phyloP scores from a whole-genome alignment of 2,113 vertebrate genomes.

The Apteryx mantelli region DNA sequence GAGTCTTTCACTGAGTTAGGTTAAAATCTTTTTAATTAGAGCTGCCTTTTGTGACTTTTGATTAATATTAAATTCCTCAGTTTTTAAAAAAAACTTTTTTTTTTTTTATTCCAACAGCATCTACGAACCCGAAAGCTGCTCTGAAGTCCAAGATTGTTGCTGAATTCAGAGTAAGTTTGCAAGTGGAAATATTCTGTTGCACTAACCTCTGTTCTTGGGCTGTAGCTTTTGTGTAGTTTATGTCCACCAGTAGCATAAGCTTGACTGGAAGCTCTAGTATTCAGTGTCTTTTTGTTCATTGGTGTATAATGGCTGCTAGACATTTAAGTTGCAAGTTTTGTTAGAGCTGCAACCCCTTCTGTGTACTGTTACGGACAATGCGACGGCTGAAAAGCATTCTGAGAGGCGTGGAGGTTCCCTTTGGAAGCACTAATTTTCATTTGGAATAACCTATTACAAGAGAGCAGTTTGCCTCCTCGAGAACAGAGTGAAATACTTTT shows the following conservation, averaged over 20 bases:
- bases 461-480: background rate
- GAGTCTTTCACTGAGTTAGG: fast-evolving
- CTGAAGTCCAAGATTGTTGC: constrained; percentile 97
- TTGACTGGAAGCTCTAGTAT: background rate
- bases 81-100: background rate
- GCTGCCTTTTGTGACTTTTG: background rate
- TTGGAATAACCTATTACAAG: background rate
- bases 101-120: constrained; percentile 73
- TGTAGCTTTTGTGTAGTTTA: background rate
- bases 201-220: background rate
- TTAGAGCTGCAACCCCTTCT: background rate
- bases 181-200: background rate
- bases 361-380: fast-evolving
- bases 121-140: constrained; percentile 87
- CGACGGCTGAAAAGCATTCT: background rate
- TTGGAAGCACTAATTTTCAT: fast-evolving
- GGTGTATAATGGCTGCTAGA: background rate
- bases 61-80: fast-evolving
- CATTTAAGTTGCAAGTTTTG: no score
- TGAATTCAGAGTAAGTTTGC: constrained; percentile 92
- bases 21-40: fast-evolving
- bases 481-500: background rate
- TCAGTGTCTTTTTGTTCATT: background rate
- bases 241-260: background rate
- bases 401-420: background rate